Conservation (phyloP, 2,888 invertebrate species). For the Parnassius mnemosyne region DNA sequence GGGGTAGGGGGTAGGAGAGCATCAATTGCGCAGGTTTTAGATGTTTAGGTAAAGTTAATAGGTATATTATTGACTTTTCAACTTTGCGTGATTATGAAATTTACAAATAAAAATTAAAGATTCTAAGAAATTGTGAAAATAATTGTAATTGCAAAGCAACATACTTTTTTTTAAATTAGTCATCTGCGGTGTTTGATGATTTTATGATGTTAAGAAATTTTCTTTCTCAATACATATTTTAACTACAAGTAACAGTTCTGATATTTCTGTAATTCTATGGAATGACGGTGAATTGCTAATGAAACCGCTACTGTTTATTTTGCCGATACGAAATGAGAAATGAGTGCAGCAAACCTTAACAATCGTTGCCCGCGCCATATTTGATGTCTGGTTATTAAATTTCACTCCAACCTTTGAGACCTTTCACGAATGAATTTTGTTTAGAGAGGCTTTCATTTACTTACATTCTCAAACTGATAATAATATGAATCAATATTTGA, state of each 20-base stretch:
- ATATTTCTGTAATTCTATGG: slow-evolving; percentile 47
- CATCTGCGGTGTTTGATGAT: too few species aligned
- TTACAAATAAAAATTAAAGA: too few species aligned
- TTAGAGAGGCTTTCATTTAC: slow-evolving; percentile 14
- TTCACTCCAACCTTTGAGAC: slow-evolving; percentile 17
- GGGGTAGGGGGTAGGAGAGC: too few species aligned
- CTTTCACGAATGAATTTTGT: slow-evolving; percentile 15
- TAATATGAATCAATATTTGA: slow-evolving; percentile 10
- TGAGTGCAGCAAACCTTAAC: slow-evolving; percentile 66
- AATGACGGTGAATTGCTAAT: slow-evolving; percentile 63
- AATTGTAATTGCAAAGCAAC: too few species aligned
- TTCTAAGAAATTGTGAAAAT: too few species aligned
- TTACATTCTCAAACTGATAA: slow-evolving; percentile 8
- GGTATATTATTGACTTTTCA: too few species aligned
- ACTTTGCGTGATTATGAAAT: too few species aligned
- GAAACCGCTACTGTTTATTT: slow-evolving; percentile 71
- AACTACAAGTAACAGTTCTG: slow-evolving; percentile 8
- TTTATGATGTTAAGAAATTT: too few species aligned
- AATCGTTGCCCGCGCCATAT: slow-evolving; percentile 35
- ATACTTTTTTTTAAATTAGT: too few species aligned
- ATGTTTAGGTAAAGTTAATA: too few species aligned
- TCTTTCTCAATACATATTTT: too few species aligned
- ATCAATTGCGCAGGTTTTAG: too few species aligned
- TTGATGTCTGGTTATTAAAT: slow-evolving; percentile 29
- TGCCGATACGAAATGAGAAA: slow-evolving; percentile 73